Base-by-base conservation (phyloP, 2,113 vertebrate genomes). In the Nibea coibor region DNA sequence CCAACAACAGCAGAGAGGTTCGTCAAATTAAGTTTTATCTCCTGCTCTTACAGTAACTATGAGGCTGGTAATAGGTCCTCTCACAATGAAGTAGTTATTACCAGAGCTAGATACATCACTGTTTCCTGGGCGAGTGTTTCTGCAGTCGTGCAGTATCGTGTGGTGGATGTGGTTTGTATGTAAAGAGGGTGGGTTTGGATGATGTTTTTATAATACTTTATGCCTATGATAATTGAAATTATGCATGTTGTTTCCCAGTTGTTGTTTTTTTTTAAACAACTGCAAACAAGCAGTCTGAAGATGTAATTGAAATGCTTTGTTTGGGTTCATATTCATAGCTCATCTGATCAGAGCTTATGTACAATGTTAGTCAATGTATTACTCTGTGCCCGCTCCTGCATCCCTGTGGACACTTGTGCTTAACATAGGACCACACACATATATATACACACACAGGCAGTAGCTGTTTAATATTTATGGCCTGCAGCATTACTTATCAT, bases 401-500 rank as follows among this genome's bases (percentile, higher is more conserved):
- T 88, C 90, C 86, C 89, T 15, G 15, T 84, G 85, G 87, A 88
- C 79, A 68, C 73, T 83, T 73, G 28, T 19, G 64, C 61, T 75
- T 65, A 82, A 87, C 80, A 87, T 56, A 16, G 57, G 26, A 63
- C 48, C 54, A 85, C 61, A 77, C 67, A 80, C 67, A 67, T 35
- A 31, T 14, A 82, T n/a, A 80, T 24, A 75, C 67, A 75, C 51
- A 66, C 39, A 69, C 5, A 84, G 42, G 70, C 80, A 75, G 68
- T 31, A 35, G 47, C 72, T 89, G 69, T 92, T 94, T 91, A 93
- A 93, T 94, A 94, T 94, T 94, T 87, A 94, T 94, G 90, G 81
- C 76, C 59, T 85, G 87, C 81, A 82, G 85, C 84, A 82, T 89
- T 93, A 92, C 91, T 94, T 93, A 92, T 94, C 84, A 91, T 92